These are phyloP conservation scores for Hydrotaea diabolus DNA, from an alignment of 2,888 invertebrate genomes.

Conservation along the genomic window DNA sequence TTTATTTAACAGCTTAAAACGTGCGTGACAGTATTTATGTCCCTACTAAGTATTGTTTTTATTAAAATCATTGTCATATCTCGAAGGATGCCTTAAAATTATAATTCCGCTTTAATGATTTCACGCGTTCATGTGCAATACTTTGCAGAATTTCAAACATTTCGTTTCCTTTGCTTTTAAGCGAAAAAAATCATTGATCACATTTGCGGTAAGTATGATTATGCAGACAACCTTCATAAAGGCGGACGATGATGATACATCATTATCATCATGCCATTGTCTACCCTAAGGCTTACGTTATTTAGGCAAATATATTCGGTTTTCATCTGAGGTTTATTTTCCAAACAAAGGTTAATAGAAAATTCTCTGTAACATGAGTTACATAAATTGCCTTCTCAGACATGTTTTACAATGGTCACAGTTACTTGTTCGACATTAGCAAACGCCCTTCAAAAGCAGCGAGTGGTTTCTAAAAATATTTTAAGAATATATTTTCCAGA, in stretches of 20 bases:
- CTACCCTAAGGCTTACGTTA: slow-evolving; percentile 6
- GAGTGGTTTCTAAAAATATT: too few species aligned
- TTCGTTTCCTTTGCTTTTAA: neutral
- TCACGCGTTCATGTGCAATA: neutral
- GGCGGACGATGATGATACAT: neutral
- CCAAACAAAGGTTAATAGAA: slow-evolving; percentile 1
- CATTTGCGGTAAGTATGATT: neutral
- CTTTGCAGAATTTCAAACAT: neutral
- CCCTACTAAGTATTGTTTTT: too few species aligned
- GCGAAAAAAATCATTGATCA: neutral
- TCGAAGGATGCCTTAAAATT: too few species aligned
- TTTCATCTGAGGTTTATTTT: neutral
- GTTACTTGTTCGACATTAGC: too few species aligned
- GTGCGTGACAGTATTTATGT: too few species aligned
- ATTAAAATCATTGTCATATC: too few species aligned
- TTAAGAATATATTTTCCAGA: too few species aligned
- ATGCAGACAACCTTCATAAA: neutral
- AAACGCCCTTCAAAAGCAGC: too few species aligned
- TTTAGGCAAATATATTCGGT: neutral
- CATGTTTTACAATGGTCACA: too few species aligned
- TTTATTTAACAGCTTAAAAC: too few species aligned
- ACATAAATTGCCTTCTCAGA: neutral
- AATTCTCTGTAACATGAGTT: neutral
- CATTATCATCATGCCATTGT: too few species aligned
- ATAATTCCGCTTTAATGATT: neutral